A percentile compares a stretch with the other conserved stretches of the same genome.
Conservation (phyloP, 2,797 vertebrate species). For the Loris lydekkerianus region DNA sequence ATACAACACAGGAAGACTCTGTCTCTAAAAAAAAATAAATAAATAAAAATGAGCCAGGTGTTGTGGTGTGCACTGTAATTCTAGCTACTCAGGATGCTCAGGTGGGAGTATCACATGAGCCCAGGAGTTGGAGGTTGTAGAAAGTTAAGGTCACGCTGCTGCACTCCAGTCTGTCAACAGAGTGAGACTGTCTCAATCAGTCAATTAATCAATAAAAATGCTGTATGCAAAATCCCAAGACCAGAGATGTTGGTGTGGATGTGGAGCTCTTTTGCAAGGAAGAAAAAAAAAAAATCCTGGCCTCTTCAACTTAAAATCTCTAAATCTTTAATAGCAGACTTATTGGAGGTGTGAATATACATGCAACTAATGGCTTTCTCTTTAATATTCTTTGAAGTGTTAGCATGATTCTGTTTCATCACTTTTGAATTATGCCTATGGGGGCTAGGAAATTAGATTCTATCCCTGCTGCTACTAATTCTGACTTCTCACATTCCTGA, state of each 20-base stretch:
- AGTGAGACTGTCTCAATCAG: not conserved
- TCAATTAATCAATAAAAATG: not conserved
- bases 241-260: too few relatives aligned
- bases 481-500: not conserved
- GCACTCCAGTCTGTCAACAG: not conserved
- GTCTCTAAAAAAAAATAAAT: not conserved
- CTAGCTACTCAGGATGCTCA: not conserved
- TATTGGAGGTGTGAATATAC: not conserved
- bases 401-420: conserved; percentile 36
- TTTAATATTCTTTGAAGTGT: conserved; percentile 43
- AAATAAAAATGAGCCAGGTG: not conserved
- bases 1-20: not conserved
- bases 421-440: not conserved
- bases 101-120: not conserved
- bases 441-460: not conserved
- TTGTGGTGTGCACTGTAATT: not conserved
- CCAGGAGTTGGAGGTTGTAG: not conserved
- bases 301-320: not conserved
- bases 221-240: too few relatives aligned
- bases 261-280: not conserved
- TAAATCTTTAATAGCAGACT: not conserved
- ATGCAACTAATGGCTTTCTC: not conserved
- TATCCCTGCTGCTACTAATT: not conserved
- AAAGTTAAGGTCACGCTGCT: not conserved
- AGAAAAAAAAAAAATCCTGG: not conserved